phyloP scores from a whole-genome alignment of 2,113 vertebrate species.

The Elanus axillaris region DNA sequence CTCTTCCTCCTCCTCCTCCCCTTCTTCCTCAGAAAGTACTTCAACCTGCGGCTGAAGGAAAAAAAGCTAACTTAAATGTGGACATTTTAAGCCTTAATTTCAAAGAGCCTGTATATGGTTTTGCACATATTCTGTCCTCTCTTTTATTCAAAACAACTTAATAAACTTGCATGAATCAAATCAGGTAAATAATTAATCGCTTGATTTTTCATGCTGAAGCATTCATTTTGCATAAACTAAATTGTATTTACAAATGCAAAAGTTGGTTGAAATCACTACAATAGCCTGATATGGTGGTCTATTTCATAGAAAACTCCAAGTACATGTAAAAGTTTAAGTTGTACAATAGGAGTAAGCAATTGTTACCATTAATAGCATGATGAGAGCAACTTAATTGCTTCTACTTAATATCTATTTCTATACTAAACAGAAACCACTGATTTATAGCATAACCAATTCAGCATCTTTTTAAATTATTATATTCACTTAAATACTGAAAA shows the following conservation, averaged over 20 bases:
- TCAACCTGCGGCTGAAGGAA: slow-evolving; percentile 90
- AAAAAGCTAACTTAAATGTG: not conserved
- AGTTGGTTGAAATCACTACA: not conserved
- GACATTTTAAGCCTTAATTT: not conserved
- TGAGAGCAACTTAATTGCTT: not conserved
- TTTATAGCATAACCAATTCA: not conserved
- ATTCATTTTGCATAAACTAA: not conserved
- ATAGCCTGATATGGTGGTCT: not conserved
- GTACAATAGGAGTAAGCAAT: not conserved
- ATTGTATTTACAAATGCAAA: not conserved
- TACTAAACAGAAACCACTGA: not conserved
- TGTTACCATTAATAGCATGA: not conserved
- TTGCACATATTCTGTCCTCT: not conserved
- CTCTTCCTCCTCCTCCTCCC: slow-evolving; percentile 96
- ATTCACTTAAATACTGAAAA: not conserved
- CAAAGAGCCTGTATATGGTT: not conserved
- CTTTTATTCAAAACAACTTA: not conserved
- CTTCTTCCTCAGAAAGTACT: slow-evolving; percentile 98
- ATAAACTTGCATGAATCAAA: not conserved
- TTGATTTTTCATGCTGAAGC: not conserved
- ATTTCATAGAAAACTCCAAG: not conserved
- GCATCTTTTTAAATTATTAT: not conserved
- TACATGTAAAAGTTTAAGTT: not conserved
- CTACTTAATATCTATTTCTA: not conserved
- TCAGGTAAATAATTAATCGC: not conserved